phyloP scores from a whole-genome alignment of 2,888 invertebrate species.

The Sympetrum striolatum region DNA sequence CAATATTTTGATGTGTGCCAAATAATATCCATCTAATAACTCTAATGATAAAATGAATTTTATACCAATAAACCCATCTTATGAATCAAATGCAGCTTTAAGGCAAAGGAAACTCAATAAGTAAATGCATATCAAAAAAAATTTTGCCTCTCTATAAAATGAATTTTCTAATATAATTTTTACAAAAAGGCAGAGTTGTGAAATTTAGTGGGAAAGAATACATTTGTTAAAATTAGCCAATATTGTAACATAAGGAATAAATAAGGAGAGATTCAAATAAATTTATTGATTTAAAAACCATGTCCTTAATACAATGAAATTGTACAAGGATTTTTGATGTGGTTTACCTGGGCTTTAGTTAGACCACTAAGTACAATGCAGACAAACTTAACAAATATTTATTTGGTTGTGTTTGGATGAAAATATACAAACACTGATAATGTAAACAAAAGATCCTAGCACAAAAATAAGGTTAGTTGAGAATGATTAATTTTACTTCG shows the following conservation, averaged over 20 bases:
- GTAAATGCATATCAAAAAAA: too few relatives aligned
- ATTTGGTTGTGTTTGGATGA: conserved; percentile 25
- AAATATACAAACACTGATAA: conserved; percentile 41
- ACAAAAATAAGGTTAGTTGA: conserved; percentile 32
- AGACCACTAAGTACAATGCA: conserved; percentile 38
- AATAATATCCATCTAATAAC: too few relatives aligned
- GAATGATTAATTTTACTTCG: not conserved
- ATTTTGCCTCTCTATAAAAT: too few relatives aligned
- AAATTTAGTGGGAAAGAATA: not conserved
- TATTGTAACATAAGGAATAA: not conserved
- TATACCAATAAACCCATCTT: too few relatives aligned
- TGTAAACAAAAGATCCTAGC: conserved; percentile 34
- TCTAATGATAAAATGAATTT: too few relatives aligned
- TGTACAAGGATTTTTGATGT: conserved; percentile 42
- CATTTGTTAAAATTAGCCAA: not conserved
- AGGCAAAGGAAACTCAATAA: too few relatives aligned
- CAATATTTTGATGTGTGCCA: too few relatives aligned
- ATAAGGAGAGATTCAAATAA: conserved; percentile 32
- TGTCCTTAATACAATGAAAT: conserved; percentile 32
- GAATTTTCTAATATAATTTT: too few relatives aligned
- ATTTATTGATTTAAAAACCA: conserved; percentile 40
- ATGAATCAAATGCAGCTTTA: too few relatives aligned
- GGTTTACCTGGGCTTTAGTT: conserved; percentile 44
- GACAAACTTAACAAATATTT: conserved; percentile 44
- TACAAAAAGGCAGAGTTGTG: too few relatives aligned